Evolutionary conservation across 2,113 vertebrate species (phyloP).

Genomic region (Diphyllodes magnificus): DNA sequence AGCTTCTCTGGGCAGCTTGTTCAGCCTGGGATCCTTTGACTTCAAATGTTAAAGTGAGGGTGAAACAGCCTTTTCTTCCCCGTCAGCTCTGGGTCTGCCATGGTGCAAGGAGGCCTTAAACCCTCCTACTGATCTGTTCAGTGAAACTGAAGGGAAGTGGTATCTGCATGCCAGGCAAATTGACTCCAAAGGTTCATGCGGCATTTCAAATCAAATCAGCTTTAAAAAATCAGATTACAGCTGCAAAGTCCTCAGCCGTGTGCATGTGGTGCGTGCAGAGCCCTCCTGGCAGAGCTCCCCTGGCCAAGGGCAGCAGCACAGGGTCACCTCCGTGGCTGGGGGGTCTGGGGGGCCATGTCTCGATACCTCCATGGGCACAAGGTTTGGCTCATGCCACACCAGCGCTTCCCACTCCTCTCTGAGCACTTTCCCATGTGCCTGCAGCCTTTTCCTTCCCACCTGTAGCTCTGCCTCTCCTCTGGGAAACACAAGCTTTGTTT

Average conservation of each 20-base stretch:
- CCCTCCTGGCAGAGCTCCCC: neutral
- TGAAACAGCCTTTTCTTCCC: neutral
- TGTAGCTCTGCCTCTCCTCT: neutral
- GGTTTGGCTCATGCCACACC: accelerated
- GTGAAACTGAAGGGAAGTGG: neutral
- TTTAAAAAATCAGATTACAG: neutral
- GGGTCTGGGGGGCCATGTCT: neutral
- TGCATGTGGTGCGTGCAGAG: neutral
- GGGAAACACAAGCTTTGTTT: neutral
- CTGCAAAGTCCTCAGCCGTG: neutral
- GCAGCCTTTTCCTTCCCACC: neutral
- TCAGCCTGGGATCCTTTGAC: neutral
- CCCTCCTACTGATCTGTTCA: accelerated
- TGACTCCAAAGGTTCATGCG: neutral
- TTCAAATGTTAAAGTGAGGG: neutral
- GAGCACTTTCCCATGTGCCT: accelerated
- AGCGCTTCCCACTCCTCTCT: neutral
- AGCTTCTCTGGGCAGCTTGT: neutral
- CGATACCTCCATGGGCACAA: accelerated
- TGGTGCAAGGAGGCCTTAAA: neutral
- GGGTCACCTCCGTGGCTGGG: neutral
- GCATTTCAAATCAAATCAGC: neutral
- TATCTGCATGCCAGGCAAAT: neutral
- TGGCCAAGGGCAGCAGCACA: neutral
- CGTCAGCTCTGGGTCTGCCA: accelerated